Conservation (phyloP, 53 echinoderm and acorn worm species). For the Luidia sarsii region DNA sequence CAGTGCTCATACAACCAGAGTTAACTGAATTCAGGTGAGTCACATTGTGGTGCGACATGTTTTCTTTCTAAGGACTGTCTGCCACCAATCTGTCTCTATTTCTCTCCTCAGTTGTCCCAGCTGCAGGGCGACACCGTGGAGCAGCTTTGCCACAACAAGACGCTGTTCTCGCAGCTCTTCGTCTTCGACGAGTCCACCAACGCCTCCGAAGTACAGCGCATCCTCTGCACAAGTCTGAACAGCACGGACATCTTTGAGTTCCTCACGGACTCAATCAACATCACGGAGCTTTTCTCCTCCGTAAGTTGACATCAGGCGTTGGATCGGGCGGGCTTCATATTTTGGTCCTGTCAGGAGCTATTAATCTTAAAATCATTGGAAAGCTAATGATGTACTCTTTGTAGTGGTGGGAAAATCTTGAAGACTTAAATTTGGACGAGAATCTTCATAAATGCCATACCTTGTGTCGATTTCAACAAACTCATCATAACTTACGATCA, state of each 20-base stretch:
- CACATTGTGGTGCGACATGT: neutral
- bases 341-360: too few species aligned
- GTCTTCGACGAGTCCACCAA: slow-evolving; percentile 13
- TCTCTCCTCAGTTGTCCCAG: neutral
- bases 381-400: too few species aligned
- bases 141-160: neutral
- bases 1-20: too few species aligned
- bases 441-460: too few species aligned
- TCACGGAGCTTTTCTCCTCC: neutral
- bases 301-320: slow-evolving; percentile 26
- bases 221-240: slow-evolving; percentile 27
- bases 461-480: too few species aligned
- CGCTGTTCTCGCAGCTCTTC: neutral
- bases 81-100: neutral
- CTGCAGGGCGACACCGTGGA: slow-evolving; percentile 1
- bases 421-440: too few species aligned
- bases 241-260: neutral
- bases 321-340: too few species aligned
- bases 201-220: neutral
- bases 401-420: too few species aligned
- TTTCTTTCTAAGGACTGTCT: neutral
- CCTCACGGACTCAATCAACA: neutral
- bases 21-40: too few species aligned
- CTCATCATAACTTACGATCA: too few species aligned
- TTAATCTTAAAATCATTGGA: too few species aligned